Evolutionary conservation across 2,113 vertebrate species (phyloP).

Genomic region (Abramis brama): DNA sequence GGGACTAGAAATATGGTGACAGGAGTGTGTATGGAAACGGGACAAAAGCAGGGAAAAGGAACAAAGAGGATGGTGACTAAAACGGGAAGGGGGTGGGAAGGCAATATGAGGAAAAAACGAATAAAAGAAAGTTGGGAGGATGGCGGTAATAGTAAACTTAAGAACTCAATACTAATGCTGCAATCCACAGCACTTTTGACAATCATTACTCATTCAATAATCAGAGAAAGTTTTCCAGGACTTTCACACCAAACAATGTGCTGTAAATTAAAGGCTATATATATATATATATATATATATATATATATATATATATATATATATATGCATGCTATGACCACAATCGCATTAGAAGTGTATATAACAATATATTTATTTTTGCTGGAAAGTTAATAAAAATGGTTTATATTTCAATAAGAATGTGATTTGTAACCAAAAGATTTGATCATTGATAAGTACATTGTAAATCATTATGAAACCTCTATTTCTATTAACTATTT

Average conservation of each 20-base stretch:
- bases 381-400: background rate
- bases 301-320: background rate
- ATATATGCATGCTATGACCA: background rate
- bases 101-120: background rate
- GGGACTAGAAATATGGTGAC: conserved; percentile 29
- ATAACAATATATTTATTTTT: background rate
- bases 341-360: no score
- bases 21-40: conserved; percentile 20
- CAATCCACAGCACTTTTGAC: background rate
- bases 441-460: background rate
- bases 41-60: conserved; percentile 53
- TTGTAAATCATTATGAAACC: background rate
- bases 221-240: background rate
- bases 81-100: conserved; percentile 32
- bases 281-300: no score
- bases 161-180: background rate
- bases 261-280: background rate
- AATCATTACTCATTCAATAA: background rate
- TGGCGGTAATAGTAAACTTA: background rate
- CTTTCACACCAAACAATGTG: background rate
- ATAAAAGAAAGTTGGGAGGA: conserved; percentile 13
- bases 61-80: conserved; percentile 49
- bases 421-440: background rate
- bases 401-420: no score
- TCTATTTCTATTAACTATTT: background rate